Conservation (phyloP, 2,888 invertebrate genomes). For the Eupithecia insigniata region DNA sequence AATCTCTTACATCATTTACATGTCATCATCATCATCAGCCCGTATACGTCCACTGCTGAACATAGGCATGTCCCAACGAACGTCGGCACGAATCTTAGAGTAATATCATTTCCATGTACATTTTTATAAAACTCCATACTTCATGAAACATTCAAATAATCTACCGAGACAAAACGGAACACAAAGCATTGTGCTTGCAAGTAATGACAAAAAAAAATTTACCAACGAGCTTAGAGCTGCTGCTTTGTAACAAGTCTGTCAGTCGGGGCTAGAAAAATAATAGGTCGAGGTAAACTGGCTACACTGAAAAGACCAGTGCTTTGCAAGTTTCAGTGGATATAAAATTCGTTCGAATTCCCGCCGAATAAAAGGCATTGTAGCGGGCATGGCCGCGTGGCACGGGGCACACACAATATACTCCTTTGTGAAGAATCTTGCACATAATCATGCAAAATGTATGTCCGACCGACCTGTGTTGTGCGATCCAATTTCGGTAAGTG, state of each 20-base stretch:
- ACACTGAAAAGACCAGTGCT: constrained; percentile 40
- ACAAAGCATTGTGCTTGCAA: background rate
- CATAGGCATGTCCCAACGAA: no score
- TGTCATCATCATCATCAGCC: no score
- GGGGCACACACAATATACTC: constrained; percentile 30
- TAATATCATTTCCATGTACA: background rate
- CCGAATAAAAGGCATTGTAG: constrained; percentile 36
- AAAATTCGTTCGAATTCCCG: constrained; percentile 46
- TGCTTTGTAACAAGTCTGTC: constrained; percentile 27
- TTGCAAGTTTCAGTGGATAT: constrained; percentile 43
- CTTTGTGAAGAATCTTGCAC: constrained; percentile 28
- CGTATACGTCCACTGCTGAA: no score
- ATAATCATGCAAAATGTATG: constrained; percentile 29
- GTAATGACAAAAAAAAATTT: constrained; percentile 6
- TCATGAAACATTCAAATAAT: background rate
- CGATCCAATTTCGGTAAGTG: constrained; percentile 21
- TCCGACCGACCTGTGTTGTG: constrained; percentile 9
- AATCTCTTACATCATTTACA: background rate
- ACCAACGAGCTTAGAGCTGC: constrained; percentile 40
- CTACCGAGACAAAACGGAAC: background rate
- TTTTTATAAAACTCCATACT: background rate
- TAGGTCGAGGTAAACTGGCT: constrained; percentile 36
- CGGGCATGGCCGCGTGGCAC: background rate
- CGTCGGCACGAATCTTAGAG: no score
- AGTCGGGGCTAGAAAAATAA: constrained; percentile 20